phyloP scores from a whole-genome alignment of 2,113 vertebrate species.

The Etheostoma spectabile region DNA sequence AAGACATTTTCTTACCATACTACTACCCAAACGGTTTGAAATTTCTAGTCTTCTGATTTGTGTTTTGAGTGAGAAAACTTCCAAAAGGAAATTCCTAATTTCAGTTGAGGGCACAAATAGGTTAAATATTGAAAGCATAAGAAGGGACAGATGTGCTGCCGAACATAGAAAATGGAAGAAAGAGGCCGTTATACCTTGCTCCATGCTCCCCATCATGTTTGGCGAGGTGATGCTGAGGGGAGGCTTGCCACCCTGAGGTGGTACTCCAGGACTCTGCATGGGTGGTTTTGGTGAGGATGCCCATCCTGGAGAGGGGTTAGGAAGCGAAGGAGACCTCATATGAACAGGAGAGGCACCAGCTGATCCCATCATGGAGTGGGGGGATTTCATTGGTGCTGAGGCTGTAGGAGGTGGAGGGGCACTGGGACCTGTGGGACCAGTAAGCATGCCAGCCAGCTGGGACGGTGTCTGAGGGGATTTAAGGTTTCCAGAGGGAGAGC shows the following conservation, averaged over 20 bases:
- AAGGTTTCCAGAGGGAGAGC: slow-evolving; percentile 96
- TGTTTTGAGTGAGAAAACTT: not conserved
- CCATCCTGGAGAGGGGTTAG: slow-evolving; percentile 97
- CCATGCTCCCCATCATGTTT: slow-evolving; percentile 94
- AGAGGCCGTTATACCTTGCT: slow-evolving; percentile 86
- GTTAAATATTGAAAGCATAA: not conserved
- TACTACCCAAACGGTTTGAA: not conserved
- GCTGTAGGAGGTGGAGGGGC: slow-evolving; percentile 89
- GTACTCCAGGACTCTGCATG: slow-evolving; percentile 96
- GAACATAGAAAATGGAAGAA: not conserved
- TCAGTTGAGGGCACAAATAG: not conserved
- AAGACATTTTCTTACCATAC: not conserved
- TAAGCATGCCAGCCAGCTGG: slow-evolving; percentile 97
- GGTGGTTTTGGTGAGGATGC: slow-evolving; percentile 98
- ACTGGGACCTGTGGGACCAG: slow-evolving; percentile 89
- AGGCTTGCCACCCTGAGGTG: slow-evolving; percentile 91
- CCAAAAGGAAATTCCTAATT: not conserved
- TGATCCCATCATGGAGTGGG: slow-evolving; percentile 95
- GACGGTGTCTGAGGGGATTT: slow-evolving; percentile 99
- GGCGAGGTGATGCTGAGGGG: slow-evolving; percentile 96
- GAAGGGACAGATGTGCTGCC: not conserved
- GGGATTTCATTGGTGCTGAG: slow-evolving; percentile 96
- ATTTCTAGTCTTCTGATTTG: not conserved
- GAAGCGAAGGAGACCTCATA: slow-evolving; percentile 98
- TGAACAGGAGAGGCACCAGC: slow-evolving; percentile 99